phyloP scores from a whole-genome alignment of 2,888 invertebrate species.

The Drepanosiphum platanoidis region DNA sequence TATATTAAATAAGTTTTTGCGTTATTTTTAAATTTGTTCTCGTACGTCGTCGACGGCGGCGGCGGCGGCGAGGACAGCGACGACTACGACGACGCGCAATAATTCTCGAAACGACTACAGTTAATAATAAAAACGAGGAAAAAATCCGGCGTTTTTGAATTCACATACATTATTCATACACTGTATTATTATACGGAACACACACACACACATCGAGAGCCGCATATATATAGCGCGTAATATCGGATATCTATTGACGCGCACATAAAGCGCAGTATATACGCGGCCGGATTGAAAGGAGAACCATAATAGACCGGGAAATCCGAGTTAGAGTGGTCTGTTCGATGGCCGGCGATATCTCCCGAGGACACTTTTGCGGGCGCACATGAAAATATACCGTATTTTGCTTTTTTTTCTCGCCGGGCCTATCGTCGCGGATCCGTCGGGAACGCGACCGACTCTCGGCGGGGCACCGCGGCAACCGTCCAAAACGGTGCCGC shows the following conservation, averaged over 20 bases:
- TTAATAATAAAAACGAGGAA: conserved; percentile 1
- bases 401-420: no score
- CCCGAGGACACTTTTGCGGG: no score
- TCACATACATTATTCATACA: conserved; percentile 11
- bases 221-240: no score
- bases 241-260: neutral
- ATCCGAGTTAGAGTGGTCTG: neutral
- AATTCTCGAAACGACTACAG: neutral
- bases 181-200: no score
- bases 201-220: neutral
- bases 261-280: neutral
- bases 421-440: no score
- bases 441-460: neutral
- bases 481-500: neutral
- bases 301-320: neutral
- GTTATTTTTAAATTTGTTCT: neutral
- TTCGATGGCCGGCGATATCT: neutral
- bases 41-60: neutral
- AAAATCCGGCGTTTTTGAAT: conserved; percentile 14
- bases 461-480: neutral
- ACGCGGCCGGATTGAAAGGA: neutral
- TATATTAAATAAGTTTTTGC: neutral
- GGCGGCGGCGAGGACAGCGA: no score
- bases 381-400: no score
- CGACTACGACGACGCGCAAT: no score